Evolutionary conservation across 2,113 vertebrate species (phyloP), one percentile per base, ranked within the genome.

Genomic region (Pampusana beccarii): DNA sequence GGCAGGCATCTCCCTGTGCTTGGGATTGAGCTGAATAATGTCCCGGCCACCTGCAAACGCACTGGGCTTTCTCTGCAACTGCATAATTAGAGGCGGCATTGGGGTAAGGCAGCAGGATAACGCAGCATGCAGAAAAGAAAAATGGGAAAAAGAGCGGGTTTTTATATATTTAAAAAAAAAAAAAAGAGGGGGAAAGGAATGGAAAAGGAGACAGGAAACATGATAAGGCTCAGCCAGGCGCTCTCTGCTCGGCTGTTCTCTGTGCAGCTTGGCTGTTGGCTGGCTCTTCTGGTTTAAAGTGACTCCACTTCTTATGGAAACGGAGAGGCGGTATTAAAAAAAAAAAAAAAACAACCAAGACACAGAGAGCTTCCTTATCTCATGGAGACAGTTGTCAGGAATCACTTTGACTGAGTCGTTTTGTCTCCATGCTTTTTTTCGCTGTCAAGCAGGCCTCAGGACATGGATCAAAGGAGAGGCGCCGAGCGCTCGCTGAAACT

Each of bases 381-480:
- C 98, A 97, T 97, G 98, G 98, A 98, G 98, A 99, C 99, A 99
- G 99, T 99, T 99, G 99, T 99, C 98, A 99, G 99, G 99, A 99
- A 99, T 99, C 99, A 99, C 98, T 99, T 98, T 99, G 98, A 98
- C 98, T 98, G 98, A 98, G 98, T 99, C 98, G 98, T 98, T 98
- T 98, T 99, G 98, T 98, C 98, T 98, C 98, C 98, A 98, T 98
- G 98, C 98, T 98, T 98, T 97, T 98, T 98, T 97, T 98, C 98
- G 97, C 98, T 98, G 98, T 98, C 98, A 98, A 98, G 98, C 98
- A 98, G 98, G 99, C 99, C 99, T 98, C 98, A 98, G 99, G 99
- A 99, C 99, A 99, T 98, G 99, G 99, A 99, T 99, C 99, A 99
- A 99, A 99, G 99, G 98, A 98, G 98, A 98, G 96, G 98, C 97